phyloP scores from a whole-genome alignment of 2,888 invertebrate genomes.

The Dusona sp. region DNA sequence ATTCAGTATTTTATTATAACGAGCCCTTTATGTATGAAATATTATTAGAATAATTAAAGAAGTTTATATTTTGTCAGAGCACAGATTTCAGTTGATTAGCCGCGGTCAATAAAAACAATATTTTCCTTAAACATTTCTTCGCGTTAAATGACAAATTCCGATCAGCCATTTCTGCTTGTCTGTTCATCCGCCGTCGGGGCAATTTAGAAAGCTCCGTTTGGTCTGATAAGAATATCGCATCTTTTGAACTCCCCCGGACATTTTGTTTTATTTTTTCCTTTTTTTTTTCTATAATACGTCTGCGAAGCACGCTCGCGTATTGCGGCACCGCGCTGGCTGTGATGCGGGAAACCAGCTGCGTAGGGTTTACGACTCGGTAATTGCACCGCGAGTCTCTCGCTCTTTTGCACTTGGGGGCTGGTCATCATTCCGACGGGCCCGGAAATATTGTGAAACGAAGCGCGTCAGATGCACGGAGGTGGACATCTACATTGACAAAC shows the following conservation, averaged over 20 bases:
- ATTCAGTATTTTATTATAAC: too few relatives aligned
- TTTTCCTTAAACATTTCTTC: not conserved
- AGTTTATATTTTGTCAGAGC: too few relatives aligned
- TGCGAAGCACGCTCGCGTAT: slow-evolving; percentile 32
- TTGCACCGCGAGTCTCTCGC: slow-evolving; percentile 48
- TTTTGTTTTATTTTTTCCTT: slow-evolving; percentile 2
- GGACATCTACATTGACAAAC: slow-evolving; percentile 74
- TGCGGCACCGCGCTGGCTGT: slow-evolving; percentile 66
- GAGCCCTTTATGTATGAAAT: too few relatives aligned
- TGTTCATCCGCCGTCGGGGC: slow-evolving; percentile 13
- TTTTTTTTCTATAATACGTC: slow-evolving; percentile 18
- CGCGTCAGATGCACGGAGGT: slow-evolving; percentile 74
- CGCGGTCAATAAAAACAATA: not conserved
- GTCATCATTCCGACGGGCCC: slow-evolving; percentile 61
- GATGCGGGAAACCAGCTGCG: slow-evolving; percentile 51
- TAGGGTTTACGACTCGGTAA: slow-evolving; percentile 69
- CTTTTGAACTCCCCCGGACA: slow-evolving; percentile 49
- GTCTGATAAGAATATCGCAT: slow-evolving; percentile 59
- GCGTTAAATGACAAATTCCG: not conserved
- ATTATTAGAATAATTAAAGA: too few relatives aligned
- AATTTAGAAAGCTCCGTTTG: slow-evolving; percentile 19
- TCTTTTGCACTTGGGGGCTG: slow-evolving; percentile 56
- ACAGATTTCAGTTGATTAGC: too few relatives aligned
- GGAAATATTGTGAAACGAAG: slow-evolving; percentile 72
- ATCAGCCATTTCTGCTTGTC: slow-evolving; percentile 10